These are phyloP conservation scores for Parapsyche elsis DNA, from an alignment of 1,140 invertebrate genomes.

Conservation along the genomic window DNA sequence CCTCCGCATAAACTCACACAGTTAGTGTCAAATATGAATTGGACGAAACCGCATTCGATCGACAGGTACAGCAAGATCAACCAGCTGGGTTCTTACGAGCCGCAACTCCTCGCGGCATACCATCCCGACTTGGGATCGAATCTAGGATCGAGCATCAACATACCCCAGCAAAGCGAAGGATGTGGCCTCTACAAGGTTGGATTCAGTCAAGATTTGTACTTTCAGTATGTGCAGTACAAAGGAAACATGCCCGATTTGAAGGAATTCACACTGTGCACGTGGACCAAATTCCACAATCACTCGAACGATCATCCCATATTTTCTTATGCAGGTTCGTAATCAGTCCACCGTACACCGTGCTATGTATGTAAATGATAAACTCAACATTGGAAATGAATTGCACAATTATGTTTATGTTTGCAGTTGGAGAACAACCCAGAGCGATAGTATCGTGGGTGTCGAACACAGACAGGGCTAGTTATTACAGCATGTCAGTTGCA, in stretches of 20 bases:
- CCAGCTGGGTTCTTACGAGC: constrained; percentile 57
- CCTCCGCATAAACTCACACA: neutral
- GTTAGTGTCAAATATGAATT: too few relatives aligned
- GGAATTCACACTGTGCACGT: constrained; percentile 84
- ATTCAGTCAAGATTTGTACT: constrained; percentile 73
- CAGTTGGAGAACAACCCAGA: constrained; percentile 77
- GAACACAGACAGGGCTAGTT: constrained; percentile 81
- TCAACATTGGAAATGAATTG: too few relatives aligned
- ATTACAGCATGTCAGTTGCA: constrained; percentile 81
- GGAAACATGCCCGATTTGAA: constrained; percentile 76
- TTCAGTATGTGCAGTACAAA: constrained; percentile 78
- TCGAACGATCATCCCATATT: constrained; percentile 83
- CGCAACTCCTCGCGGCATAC: constrained; percentile 53
- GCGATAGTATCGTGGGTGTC: constrained; percentile 82
- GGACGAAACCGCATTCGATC: too few relatives aligned
- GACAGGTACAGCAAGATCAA: constrained; percentile 43
- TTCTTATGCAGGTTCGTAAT: constrained; percentile 79
- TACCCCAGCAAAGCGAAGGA: constrained; percentile 61
- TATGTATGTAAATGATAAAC: too few relatives aligned
- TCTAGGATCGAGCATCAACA: constrained; percentile 50
- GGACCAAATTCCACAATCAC: constrained; percentile 84
- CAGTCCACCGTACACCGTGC: too few relatives aligned
- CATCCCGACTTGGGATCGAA: constrained; percentile 56
- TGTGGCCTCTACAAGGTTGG: constrained; percentile 76
- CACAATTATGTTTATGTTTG: too few relatives aligned